Evolutionary conservation across 1,140 invertebrate species (phyloP).

Genomic region (Spodoptera litura): DNA sequence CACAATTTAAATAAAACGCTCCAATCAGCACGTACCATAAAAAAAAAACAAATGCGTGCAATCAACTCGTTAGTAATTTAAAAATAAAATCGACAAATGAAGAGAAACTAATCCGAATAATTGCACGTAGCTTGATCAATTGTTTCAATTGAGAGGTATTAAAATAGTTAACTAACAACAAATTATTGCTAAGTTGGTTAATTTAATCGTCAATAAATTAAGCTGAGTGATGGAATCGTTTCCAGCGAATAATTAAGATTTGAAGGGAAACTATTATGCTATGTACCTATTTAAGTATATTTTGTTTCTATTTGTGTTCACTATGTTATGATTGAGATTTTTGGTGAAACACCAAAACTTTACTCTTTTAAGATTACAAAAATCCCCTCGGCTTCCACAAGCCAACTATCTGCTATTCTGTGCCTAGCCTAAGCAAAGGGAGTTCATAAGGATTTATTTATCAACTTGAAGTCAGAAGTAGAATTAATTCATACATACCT

Average conservation of each 20-base stretch:
- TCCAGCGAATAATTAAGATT: neutral
- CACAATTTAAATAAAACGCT: neutral
- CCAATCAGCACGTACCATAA: constrained; percentile 3
- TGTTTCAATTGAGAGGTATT: constrained; percentile 5
- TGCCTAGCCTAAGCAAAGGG: too few relatives aligned
- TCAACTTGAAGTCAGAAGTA: too few relatives aligned
- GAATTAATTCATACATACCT: too few relatives aligned
- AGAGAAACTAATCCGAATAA: constrained; percentile 22
- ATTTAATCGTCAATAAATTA: constrained; percentile 3
- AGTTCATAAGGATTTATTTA: too few relatives aligned
- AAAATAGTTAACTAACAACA: constrained; percentile 13
- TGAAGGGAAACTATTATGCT: neutral
- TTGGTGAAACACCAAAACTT: too few relatives aligned
- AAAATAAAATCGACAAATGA: constrained; percentile 5
- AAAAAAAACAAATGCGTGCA: neutral
- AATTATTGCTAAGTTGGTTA: constrained; percentile 7
- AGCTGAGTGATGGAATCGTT: constrained; percentile 9
- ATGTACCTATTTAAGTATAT: neutral
- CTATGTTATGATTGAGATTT: too few relatives aligned
- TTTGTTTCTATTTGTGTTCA: neutral
- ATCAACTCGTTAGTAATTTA: neutral
- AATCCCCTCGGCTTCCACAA: too few relatives aligned
- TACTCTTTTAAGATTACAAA: too few relatives aligned
- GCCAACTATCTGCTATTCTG: too few relatives aligned
- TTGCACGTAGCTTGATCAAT: neutral